Evolutionary conservation across 1,140 invertebrate species (phyloP).

Genomic region (Olivierus martensii): DNA sequence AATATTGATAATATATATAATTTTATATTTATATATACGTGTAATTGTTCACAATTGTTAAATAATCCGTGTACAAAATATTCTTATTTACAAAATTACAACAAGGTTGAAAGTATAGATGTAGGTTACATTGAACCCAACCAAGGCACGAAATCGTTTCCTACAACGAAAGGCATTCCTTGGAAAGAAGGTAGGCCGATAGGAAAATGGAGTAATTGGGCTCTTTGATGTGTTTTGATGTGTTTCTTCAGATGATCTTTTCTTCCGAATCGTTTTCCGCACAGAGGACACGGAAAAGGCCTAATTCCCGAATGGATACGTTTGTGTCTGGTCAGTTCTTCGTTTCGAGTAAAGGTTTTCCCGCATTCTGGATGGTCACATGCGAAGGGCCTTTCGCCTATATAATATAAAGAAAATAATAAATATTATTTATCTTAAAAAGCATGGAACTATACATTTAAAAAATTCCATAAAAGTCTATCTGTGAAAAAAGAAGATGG

Average conservation of each 20-base stretch:
- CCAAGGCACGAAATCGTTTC: constrained; percentile 6
- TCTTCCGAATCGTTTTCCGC: constrained; percentile 78
- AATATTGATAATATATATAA: no score
- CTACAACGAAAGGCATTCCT: constrained; percentile 5
- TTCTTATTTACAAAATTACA: no score
- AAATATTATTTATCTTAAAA: no score
- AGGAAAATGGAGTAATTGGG: background rate
- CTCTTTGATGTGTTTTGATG: constrained; percentile 60
- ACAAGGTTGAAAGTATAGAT: no score
- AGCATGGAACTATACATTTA: no score
- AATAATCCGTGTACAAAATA: no score
- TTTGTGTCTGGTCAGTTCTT: constrained; percentile 73
- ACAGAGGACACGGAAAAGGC: constrained; percentile 58
- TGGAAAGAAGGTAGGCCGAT: constrained; percentile 6
- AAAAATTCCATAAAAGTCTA: no score
- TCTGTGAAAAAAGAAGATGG: no score
- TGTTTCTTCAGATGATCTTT: constrained; percentile 94
- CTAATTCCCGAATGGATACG: constrained; percentile 52
- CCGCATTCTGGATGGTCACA: constrained; percentile 57
- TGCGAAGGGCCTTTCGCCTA: constrained; percentile 51
- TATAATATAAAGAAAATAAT: background rate
- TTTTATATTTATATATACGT: no score
- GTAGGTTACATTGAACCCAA: background rate
- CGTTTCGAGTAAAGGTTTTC: constrained; percentile 82
- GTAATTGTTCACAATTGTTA: no score